These are phyloP conservation scores for Phalangium opilio DNA, from an alignment of 2,888 invertebrate genomes.

Conservation along the genomic window DNA sequence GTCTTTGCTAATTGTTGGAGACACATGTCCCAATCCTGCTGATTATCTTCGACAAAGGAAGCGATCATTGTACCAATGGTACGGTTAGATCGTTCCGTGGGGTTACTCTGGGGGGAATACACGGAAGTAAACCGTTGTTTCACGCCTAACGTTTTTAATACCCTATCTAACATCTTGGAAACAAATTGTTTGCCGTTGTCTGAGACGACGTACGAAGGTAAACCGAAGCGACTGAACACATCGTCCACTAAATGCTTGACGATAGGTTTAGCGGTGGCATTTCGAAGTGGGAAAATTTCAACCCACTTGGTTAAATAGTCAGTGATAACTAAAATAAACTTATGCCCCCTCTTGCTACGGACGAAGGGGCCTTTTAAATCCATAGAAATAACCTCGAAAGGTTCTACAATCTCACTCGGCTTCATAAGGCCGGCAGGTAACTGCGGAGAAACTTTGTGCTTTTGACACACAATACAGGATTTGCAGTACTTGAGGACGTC, in stretches of 20 bases:
- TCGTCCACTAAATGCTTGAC: not conserved
- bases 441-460: too few species aligned
- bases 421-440: too few species aligned
- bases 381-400: not conserved
- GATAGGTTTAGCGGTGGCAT: conserved; percentile 1
- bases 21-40: conserved; percentile 1
- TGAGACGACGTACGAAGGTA: conserved; percentile 4
- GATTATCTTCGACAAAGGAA: conserved; percentile 3
- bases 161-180: not conserved
- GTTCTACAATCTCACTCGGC: too few species aligned
- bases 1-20: conserved; percentile 3
- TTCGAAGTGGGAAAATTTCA: conserved; percentile 3
- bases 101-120: conserved; percentile 10
- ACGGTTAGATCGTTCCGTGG: conserved; percentile 6
- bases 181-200: conserved; percentile 3
- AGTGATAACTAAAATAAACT: conserved; percentile 2
- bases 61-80: conserved; percentile 6
- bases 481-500: too few species aligned
- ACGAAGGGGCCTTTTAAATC: conserved; percentile 5
- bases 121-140: not conserved
- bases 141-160: not conserved
- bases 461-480: too few species aligned
- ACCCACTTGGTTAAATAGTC: conserved; percentile 3
- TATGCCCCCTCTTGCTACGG: not conserved
- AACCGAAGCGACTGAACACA: conserved; percentile 6